phyloP scores from a whole-genome alignment of 2,888 invertebrate species.

The Drosophila putrida region DNA sequence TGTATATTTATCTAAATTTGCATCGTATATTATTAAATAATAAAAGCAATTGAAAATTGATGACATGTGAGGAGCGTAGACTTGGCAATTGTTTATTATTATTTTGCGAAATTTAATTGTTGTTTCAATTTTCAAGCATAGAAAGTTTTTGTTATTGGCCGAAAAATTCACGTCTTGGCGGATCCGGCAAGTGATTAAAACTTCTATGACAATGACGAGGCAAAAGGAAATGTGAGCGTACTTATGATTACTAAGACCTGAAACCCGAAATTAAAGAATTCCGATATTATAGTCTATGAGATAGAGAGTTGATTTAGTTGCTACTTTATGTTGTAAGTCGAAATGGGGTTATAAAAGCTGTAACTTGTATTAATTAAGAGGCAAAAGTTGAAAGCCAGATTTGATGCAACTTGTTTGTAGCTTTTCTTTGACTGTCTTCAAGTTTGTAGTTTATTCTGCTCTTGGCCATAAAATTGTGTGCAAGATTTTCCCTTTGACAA shows the following conservation, averaged over 20 bases:
- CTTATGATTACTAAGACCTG: constrained; percentile 29
- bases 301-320: constrained; percentile 46
- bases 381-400: constrained; percentile 46
- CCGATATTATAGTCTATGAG: constrained; percentile 8
- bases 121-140: constrained; percentile 30
- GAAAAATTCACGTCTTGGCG: constrained; percentile 66
- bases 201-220: constrained; percentile 67
- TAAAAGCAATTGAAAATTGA: constrained; percentile 31
- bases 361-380: constrained; percentile 76
- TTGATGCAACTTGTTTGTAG: constrained; percentile 30
- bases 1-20: constrained; percentile 6
- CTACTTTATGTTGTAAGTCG: constrained; percentile 21
- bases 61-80: constrained; percentile 57
- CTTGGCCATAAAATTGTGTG: constrained; percentile 28
- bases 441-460: constrained; percentile 6
- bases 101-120: constrained; percentile 15
- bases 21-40: constrained; percentile 32
- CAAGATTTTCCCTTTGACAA: constrained; percentile 44
- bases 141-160: constrained; percentile 55
- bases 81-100: constrained; percentile 47
- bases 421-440: constrained; percentile 16
- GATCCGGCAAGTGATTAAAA: constrained; percentile 54
- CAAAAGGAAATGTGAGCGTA: constrained; percentile 66
- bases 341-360: constrained; percentile 76
- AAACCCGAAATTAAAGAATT: constrained; percentile 10